Evolutionary conservation across 2,113 vertebrate genomes (phyloP).

Genomic region (Clinocottus analis): DNA sequence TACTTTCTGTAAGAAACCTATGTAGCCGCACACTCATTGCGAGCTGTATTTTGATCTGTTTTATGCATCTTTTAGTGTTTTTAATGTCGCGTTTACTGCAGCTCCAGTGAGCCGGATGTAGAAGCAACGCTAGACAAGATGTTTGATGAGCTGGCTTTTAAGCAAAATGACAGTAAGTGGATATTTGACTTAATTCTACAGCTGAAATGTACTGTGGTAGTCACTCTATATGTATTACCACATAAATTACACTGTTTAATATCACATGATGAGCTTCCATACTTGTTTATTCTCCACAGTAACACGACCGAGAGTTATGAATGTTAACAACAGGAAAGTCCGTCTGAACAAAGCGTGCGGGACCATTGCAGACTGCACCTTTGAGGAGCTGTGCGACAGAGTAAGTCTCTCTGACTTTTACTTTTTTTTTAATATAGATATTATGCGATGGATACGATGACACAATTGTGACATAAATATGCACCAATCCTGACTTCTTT

Average conservation of each 20-base stretch:
- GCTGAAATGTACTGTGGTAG: background rate
- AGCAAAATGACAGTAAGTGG: slow-evolving; percentile 98
- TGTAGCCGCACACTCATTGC: background rate
- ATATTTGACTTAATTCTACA: slow-evolving; percentile 63
- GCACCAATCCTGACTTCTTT: background rate
- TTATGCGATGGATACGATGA: background rate
- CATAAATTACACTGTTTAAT: background rate
- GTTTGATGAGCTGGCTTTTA: slow-evolving; percentile 99
- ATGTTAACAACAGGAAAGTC: slow-evolving; percentile 94
- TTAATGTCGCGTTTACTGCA: slow-evolving; percentile 67
- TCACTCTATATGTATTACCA: background rate
- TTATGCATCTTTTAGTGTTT: slow-evolving; percentile 6
- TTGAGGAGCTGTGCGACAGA: slow-evolving; percentile 97
- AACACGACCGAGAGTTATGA: slow-evolving; percentile 94
- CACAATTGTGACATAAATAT: background rate
- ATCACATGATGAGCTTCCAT: background rate
- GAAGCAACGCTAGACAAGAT: slow-evolving; percentile 93
- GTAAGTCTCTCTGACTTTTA: slow-evolving; percentile 60
- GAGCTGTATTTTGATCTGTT: background rate
- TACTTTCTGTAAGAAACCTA: slow-evolving; percentile 92
- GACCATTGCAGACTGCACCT: slow-evolving; percentile 94
- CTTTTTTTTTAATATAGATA: background rate
- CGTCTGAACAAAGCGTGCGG: slow-evolving; percentile 95
- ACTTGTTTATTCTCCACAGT: slow-evolving; percentile 83
- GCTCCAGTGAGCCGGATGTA: slow-evolving; percentile 93